phyloP scores from a whole-genome alignment of 2,797 vertebrate species.

The Avahi laniger region DNA sequence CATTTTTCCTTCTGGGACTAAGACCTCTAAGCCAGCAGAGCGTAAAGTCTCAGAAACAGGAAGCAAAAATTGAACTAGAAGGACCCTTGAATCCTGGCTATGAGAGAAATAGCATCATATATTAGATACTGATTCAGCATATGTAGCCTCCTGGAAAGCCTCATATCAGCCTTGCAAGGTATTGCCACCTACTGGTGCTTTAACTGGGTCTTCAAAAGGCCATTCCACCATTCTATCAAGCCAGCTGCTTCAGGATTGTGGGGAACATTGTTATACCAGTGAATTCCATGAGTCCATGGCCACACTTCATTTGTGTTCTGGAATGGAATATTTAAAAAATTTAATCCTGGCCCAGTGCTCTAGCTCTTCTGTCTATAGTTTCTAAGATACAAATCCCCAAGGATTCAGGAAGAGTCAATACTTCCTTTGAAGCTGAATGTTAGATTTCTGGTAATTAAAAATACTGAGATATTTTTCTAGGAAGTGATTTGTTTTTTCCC shows the following conservation, averaged over 20 bases:
- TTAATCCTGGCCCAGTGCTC: neutral
- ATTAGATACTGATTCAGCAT: neutral
- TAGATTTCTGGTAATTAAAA: conserved; percentile 14
- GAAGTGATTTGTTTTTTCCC: conserved; percentile 1
- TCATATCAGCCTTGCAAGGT: neutral
- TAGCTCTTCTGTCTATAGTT: neutral
- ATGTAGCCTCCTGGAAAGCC: neutral
- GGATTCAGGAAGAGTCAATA: neutral
- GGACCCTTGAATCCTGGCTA: neutral
- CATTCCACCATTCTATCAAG: neutral
- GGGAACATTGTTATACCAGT: neutral
- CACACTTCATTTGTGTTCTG: neutral
- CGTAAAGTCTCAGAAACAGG: neutral
- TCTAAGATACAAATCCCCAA: neutral
- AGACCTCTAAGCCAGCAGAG: neutral
- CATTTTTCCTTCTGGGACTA: neutral
- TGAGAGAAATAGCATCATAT: neutral
- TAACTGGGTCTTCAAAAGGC: neutral
- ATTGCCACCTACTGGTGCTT: neutral
- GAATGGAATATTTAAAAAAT: neutral
- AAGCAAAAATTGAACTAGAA: neutral
- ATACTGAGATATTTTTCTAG: neutral
- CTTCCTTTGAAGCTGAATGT: neutral
- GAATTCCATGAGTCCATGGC: neutral
- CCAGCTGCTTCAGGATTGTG: neutral